Base-by-base conservation (phyloP, 2,797 vertebrate genomes). In the Bradypodion ventrale region DNA sequence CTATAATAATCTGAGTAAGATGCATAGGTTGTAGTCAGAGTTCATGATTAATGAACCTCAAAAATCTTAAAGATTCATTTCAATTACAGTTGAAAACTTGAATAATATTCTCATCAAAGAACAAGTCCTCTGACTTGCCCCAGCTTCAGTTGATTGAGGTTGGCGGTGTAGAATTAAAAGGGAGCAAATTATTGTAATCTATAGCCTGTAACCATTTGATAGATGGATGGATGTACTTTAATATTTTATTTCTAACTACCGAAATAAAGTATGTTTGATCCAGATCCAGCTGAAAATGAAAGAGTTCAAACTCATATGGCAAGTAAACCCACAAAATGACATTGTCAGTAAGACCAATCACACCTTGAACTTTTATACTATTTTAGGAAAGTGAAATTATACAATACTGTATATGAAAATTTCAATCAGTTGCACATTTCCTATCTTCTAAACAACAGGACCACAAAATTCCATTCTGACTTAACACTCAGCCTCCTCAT, bases 1-100 rank as follows among this genome's bases (percentile, higher is more conserved):
- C 0, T 3, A 42, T 44, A 83, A 90, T 37, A 88, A 94, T 90
- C 88, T 78, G 86, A 84, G 75, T 66, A 80, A 88, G 78, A 60
- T 49, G 40, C 78, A 77, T 49, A 44, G 74, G 83, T 82, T 87
- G 81, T 85, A 78, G 73, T 89, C 82, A 87, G 79, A 85, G 68
- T 46, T 6, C 27, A n/a, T 0, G 0, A 81, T 70, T 32, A 70
- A 90, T 87, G 62, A 66, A 81, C 44, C 2, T 37, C 74, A 87
- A 79, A 89, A 83, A 27, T 81, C 72, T 74, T 76, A 75, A 49
- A 65, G n/a, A 83, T 75, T 78, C 80, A 75, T 40, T 87, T 87
- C 65, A 37, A 70, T 63, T 59, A 86, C 87, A 78, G 90, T 12
- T 56, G 73, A 90, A 86, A 59, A 44, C 13, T 52, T 73, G 21